Conservation (phyloP, 2,888 invertebrate genomes). For the Nymphalis c-album region DNA sequence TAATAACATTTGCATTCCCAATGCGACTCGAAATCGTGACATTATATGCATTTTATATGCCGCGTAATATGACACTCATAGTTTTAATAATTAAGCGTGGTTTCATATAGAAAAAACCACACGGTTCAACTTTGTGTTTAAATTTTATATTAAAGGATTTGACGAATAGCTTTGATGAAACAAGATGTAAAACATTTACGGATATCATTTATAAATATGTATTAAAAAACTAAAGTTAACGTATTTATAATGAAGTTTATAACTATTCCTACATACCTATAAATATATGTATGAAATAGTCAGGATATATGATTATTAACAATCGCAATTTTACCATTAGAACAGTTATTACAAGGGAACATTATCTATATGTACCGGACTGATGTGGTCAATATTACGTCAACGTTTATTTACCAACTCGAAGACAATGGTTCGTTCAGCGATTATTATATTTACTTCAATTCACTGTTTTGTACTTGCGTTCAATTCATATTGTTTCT, state of each 20-base stretch:
- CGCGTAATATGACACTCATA: slow-evolving; percentile 8
- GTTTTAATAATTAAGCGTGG: slow-evolving; percentile 7
- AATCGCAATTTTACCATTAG: slow-evolving; percentile 2
- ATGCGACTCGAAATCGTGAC: slow-evolving; percentile 15
- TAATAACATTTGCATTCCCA: slow-evolving; percentile 32
- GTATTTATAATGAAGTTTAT: too few relatives aligned
- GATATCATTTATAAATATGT: too few relatives aligned
- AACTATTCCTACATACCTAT: too few relatives aligned
- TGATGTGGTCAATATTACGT: slow-evolving; percentile 11
- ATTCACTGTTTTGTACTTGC: slow-evolving; percentile 1
- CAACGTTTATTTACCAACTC: slow-evolving; percentile 10
- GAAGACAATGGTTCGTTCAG: slow-evolving; percentile 3
- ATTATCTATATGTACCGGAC: not conserved
- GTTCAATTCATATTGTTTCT: slow-evolving; percentile 8
- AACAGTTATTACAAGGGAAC: not conserved
- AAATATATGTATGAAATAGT: too few relatives aligned
- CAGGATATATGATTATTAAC: not conserved
- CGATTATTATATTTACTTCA: slow-evolving; percentile 10
- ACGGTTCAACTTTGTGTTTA: too few relatives aligned
- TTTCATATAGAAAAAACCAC: too few relatives aligned
- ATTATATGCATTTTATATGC: slow-evolving; percentile 22
- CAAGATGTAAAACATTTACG: too few relatives aligned
- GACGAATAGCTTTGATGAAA: too few relatives aligned
- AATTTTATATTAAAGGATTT: too few relatives aligned
- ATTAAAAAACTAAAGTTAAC: too few relatives aligned